phyloP scores from a whole-genome alignment of 2,113 vertebrate species.

The Aepyceros melampus region DNA sequence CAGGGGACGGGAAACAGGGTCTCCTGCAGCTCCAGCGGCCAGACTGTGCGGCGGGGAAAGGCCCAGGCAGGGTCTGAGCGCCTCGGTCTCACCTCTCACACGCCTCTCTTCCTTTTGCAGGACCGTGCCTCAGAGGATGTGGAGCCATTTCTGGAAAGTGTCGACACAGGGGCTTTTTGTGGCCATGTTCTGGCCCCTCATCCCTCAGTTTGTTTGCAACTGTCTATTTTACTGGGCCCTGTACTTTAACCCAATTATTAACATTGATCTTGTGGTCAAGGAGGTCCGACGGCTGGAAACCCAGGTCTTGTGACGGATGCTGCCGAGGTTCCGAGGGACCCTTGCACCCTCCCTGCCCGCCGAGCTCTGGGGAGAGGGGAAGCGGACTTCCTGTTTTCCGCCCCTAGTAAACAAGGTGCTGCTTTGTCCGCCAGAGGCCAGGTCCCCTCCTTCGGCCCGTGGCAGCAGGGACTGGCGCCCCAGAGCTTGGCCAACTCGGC shows the following conservation, averaged over 20 bases:
- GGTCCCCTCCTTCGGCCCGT: neutral
- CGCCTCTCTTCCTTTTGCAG: conserved; percentile 76
- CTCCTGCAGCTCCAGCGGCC: neutral
- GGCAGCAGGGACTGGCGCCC: neutral
- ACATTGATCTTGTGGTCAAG: conserved; percentile 93
- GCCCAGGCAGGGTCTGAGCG: neutral
- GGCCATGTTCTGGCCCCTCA: conserved; percentile 91
- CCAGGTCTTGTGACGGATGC: conserved; percentile 77
- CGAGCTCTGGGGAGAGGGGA: neutral
- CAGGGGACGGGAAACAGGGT: neutral
- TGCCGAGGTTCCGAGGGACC: neutral
- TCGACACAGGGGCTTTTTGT: conserved; percentile 90
- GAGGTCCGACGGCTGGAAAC: conserved; percentile 89
- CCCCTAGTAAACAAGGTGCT: conserved; percentile 23
- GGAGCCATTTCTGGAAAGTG: conserved; percentile 93
- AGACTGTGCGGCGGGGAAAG: rapidly evolving
- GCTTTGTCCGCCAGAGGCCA: conserved; percentile 38
- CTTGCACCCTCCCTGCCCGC: neutral
- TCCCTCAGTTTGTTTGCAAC: conserved; percentile 95
- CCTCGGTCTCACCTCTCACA: neutral
- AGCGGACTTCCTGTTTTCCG: conserved; percentile 7
- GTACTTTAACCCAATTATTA: conserved; percentile 94
- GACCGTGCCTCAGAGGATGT: conserved; percentile 88
- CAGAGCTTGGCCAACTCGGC: neutral
- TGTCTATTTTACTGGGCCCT: conserved; percentile 96